These are phyloP conservation scores for Cephus rjabovi DNA, from an alignment of 2,888 invertebrate species.

Conservation along the genomic window DNA sequence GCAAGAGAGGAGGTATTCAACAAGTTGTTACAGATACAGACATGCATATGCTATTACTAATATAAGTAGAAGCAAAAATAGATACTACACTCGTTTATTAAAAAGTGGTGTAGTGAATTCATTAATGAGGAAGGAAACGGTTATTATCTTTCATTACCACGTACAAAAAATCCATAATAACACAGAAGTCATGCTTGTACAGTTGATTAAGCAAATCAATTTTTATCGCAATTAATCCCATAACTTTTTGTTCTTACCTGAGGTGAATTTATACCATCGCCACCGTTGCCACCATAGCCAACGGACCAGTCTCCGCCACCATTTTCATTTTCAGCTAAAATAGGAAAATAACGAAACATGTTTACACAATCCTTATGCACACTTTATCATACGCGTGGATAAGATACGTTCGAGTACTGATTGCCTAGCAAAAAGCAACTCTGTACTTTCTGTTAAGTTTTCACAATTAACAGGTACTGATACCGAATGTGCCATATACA, in stretches of 20 bases:
- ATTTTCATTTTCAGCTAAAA: constrained; percentile 54
- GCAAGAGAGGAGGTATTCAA: constrained; percentile 59
- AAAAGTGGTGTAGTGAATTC: background rate
- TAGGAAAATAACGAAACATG: background rate
- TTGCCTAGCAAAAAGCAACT: background rate
- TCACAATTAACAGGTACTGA: background rate
- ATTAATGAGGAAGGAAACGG: background rate
- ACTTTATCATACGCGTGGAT: background rate
- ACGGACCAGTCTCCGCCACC: constrained; percentile 53
- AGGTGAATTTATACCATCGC: constrained; percentile 53
- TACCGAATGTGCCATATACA: too few relatives aligned
- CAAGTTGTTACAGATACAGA: constrained; percentile 59
- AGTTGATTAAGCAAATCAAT: background rate
- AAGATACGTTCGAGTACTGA: background rate
- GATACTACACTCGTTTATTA: background rate
- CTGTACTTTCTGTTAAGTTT: background rate
- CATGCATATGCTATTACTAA: background rate
- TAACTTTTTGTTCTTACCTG: constrained; percentile 46
- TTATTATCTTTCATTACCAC: background rate
- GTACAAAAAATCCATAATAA: background rate
- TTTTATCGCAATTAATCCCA: background rate
- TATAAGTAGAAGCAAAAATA: background rate
- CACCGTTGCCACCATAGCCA: constrained; percentile 42
- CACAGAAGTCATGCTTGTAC: background rate
- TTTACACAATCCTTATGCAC: background rate